Conservation (phyloP, 2,113 vertebrate genomes). For the Odocoileus hemionus region DNA sequence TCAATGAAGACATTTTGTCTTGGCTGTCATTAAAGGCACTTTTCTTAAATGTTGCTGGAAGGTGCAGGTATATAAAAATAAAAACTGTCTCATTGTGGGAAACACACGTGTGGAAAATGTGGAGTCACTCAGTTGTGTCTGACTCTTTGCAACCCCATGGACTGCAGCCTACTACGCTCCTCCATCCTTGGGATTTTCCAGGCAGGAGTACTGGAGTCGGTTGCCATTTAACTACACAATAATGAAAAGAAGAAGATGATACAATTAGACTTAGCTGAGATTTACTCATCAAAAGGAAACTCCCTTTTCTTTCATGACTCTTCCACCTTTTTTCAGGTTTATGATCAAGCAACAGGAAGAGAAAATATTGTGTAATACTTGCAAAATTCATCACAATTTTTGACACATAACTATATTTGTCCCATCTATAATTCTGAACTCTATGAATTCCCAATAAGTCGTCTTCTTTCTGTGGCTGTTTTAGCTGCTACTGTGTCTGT, state of each 20-base stretch:
- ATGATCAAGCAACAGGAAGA: neutral
- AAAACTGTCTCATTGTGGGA: neutral
- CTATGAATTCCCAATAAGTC: too few relatives aligned
- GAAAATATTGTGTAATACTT: neutral
- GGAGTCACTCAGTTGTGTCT: too few relatives aligned
- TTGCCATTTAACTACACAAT: neutral
- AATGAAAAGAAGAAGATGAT: neutral
- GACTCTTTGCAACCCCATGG: too few relatives aligned
- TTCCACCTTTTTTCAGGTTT: neutral
- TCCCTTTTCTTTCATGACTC: fast-evolving
- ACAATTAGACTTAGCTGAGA: neutral
- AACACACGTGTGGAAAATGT: neutral
- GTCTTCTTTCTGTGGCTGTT: neutral
- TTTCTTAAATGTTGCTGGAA: neutral
- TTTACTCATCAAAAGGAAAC: neutral
- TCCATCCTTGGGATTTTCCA: too few relatives aligned
- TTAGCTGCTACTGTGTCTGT: neutral
- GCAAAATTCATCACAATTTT: neutral
- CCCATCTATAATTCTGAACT: neutral
- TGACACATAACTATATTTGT: neutral
- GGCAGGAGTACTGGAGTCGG: too few relatives aligned
- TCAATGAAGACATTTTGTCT: neutral
- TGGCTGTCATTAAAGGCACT: neutral
- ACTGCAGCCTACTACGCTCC: too few relatives aligned
- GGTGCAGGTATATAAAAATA: neutral